These are phyloP conservation scores for Drosophila bunnanda DNA, from an alignment of 2,888 invertebrate species.

Conservation along the genomic window DNA sequence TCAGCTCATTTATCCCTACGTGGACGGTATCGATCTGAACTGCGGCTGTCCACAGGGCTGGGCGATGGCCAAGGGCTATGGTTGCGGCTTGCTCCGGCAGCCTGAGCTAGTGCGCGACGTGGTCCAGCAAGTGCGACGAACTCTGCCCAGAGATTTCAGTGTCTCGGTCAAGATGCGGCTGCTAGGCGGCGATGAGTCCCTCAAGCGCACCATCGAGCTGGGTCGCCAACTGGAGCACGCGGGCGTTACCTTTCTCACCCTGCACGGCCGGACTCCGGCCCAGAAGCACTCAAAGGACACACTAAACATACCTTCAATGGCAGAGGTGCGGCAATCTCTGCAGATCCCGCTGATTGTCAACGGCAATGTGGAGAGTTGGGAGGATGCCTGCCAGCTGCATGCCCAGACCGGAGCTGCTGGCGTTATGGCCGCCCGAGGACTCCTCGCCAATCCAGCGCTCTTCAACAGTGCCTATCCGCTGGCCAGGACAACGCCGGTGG, in stretches of 20 bases:
- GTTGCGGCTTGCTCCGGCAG: conserved; percentile 92
- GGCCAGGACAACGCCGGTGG: conserved; percentile 87
- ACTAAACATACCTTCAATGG: conserved; percentile 89
- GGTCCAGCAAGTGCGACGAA: conserved; percentile 90
- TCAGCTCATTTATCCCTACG: conserved; percentile 92
- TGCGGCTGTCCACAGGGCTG: conserved; percentile 99
- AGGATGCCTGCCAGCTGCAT: conserved; percentile 89
- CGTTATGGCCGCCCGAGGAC: conserved; percentile 96
- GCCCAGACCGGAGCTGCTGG: conserved; percentile 90
- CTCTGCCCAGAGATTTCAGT: conserved; percentile 90
- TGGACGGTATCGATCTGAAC: conserved; percentile 97
- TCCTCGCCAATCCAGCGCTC: conserved; percentile 95
- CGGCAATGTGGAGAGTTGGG: conserved; percentile 92
- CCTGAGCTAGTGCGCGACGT: conserved; percentile 94
- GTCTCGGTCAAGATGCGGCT: conserved; percentile 97
- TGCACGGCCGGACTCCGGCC: conserved; percentile 95
- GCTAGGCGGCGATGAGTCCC: conserved; percentile 66
- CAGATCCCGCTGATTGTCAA: conserved; percentile 95
- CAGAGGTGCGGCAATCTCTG: conserved; percentile 87
- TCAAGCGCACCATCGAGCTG: conserved; percentile 90
- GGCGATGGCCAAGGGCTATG: conserved; percentile 96
- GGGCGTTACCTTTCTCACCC: conserved; percentile 94
- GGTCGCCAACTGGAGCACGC: conserved; percentile 92
- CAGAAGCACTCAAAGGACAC: conserved; percentile 90
- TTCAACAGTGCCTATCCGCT: conserved; percentile 86